Evolutionary conservation across 2,113 vertebrate species (phyloP), one percentile per base, ranked within the genome.

Genomic region (Atlantisia rogersi): DNA sequence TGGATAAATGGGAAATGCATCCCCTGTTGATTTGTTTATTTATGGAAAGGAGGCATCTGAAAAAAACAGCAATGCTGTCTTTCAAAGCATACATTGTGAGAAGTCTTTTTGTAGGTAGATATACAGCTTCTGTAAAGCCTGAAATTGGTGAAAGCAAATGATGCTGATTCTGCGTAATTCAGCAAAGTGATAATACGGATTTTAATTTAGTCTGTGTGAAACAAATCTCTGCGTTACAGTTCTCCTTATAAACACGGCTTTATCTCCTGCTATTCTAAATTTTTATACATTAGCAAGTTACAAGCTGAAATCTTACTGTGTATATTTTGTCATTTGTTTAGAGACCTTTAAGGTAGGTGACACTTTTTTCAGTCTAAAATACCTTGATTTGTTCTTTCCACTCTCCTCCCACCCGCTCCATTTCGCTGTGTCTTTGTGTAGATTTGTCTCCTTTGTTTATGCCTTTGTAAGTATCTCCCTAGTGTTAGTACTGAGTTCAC

Each of bases 371-470:
- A 40, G 5, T 64, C 35, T 84, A 26, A 94, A 91, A 82, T 64
- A 65, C 26, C 42, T 89, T 68, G 19, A 21, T 85, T 92, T 95
- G 35, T 87, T 84, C 64, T 82, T 94, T 84, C 42, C 19, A 10
- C 26, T 76, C 52, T 81, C 69, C 28, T 83, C 42, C 29, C 0
- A 0, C 56, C 52, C 2, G 2, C 42, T 95, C 39, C 67, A 74
- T 96, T 95, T 74, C 86, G 59, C 56, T 48, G 50, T 96, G 92
- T 90, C 84, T 94, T 97, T 96, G 77, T 97, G 93, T 80, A 87
- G 82, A 80, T 80, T 93, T 95, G 55, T 90, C 77, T 90, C 48
- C 84, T 92, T 93, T 97, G 89, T 92, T 96, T 91, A 89, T 89
- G 82, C 68, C 71, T 94, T 88, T 87, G 62, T 90, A 81, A 92